Evolutionary conservation across 2,797 vertebrate genomes (phyloP).

Genomic region (Moxostoma hubbsi): DNA sequence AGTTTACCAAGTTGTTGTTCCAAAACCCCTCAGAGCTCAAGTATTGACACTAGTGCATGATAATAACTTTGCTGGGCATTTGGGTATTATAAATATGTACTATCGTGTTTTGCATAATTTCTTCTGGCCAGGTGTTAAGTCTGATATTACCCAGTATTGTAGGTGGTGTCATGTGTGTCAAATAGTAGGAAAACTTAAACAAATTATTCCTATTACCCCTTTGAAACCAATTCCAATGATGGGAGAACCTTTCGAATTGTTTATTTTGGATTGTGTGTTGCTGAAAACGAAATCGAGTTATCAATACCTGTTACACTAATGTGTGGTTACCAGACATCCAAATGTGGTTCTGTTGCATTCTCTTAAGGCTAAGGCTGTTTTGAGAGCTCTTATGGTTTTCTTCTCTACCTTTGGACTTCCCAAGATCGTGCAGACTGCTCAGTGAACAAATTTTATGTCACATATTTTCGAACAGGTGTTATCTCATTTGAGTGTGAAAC

Average conservation of each 20-base stretch:
- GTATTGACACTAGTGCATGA: slow-evolving; percentile 24
- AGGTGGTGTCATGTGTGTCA: slow-evolving; percentile 9
- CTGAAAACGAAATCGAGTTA: not conserved
- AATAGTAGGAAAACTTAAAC: slow-evolving; percentile 17
- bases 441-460: too few relatives aligned
- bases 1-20: slow-evolving; percentile 27
- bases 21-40: not conserved
- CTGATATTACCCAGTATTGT: slow-evolving; percentile 10
- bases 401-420: too few relatives aligned
- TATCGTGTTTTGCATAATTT: slow-evolving; percentile 23
- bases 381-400: too few relatives aligned
- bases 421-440: too few relatives aligned
- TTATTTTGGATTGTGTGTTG: not conserved
- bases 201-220: not conserved
- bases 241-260: not conserved
- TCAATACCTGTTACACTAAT: too few relatives aligned
- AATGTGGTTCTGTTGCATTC: too few relatives aligned
- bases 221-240: not conserved
- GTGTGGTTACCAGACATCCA: too few relatives aligned
- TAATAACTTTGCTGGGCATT: slow-evolving; percentile 7
- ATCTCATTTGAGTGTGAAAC: too few relatives aligned
- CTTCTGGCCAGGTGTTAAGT: slow-evolving; percentile 29
- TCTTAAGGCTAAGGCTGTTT: too few relatives aligned
- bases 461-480: too few relatives aligned
- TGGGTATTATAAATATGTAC: slow-evolving; percentile 35